Percentiles rank a stretch among this genome's conserved stretches.
Evolutionary conservation across 2,888 invertebrate species (phyloP).

Genomic region (Hermaeophaga mercurialis): DNA sequence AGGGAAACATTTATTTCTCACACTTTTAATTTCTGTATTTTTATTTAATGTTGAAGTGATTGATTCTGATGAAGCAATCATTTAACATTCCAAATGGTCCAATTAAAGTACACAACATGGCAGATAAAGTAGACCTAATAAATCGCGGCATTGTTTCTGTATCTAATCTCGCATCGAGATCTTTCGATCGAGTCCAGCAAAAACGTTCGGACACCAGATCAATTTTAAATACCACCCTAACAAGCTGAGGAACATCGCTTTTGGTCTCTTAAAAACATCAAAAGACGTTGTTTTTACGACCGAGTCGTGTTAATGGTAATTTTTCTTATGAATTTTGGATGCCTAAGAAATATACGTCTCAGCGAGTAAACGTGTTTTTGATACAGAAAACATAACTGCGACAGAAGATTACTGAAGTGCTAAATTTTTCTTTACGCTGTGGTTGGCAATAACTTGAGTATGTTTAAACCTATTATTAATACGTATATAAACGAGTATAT

Average conservation of each 20-base stretch:
- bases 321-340: slow-evolving; percentile 40
- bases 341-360: slow-evolving; percentile 25
- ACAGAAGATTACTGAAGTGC: slow-evolving; percentile 5
- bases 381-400: slow-evolving; percentile 9
- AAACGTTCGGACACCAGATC: slow-evolving; percentile 52
- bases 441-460: no score
- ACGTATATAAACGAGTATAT: no score
- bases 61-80: background rate
- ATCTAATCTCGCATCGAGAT: slow-evolving; percentile 57
- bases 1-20: no score
- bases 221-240: slow-evolving; percentile 55
- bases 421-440: slow-evolving; percentile 12
- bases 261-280: slow-evolving; percentile 36
- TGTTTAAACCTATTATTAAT: no score
- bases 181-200: slow-evolving; percentile 50
- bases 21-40: background rate
- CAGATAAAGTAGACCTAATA: slow-evolving; percentile 56
- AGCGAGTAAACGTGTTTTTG: slow-evolving; percentile 16
- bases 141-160: slow-evolving; percentile 56
- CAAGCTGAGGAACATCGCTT: slow-evolving; percentile 46
- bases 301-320: slow-evolving; percentile 45
- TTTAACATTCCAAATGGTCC: slow-evolving; percentile 40
- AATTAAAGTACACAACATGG: slow-evolving; percentile 39
- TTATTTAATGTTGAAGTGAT: background rate
- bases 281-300: slow-evolving; percentile 38